Evolutionary conservation across 2,797 vertebrate species (phyloP), one percentile per base, ranked within the genome.

Genomic region (Odontamblyopus rebecca): DNA sequence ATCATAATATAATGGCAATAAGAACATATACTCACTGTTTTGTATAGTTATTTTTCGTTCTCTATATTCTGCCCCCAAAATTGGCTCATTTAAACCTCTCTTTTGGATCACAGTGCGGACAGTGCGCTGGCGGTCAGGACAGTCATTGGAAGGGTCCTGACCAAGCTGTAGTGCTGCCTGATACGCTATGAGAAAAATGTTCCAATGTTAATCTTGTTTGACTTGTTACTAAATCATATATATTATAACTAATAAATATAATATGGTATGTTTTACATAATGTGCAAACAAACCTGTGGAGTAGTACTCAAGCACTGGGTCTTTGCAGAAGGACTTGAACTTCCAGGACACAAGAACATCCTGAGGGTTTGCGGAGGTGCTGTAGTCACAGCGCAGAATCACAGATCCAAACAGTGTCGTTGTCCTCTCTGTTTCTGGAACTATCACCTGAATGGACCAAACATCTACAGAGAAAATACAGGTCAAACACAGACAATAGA

Each of bases 291-390:
- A 2, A 72, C 98, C 95, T 74, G 90, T 89, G 23, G 96, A 96
- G 82, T 97, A 97, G 88, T 95, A 99, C 60, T 99, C 96, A 82
- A 98, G 91, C 76, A 99, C 91, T 0, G 98, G 98, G 82, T 99
- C 98, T 89, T 96, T 97, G 87, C 98, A 99, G 91, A 98, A 99
- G 72, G 97, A 97, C 86, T 98, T 99, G 93, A 75, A 99, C 71
- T 86, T 93, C 98, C 98, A 99, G 3, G 95, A 96, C 85, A 99
- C 95, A n/a, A 96, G 88, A 29, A 98, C 96, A 0, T 96, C 95
- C 85, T 96, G 96, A 61, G 90, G 72, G 82, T 88, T 95, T 0
- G 95, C 96, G 0, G 97, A 98, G 3, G 97, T 98, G 57, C 96
- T 93, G 32, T 95, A 99, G 77, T 94, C 89, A 68, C 88, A 89